These are phyloP conservation scores for Acridotheres tristis DNA, from an alignment of 2,797 vertebrate genomes.

Conservation along the genomic window DNA sequence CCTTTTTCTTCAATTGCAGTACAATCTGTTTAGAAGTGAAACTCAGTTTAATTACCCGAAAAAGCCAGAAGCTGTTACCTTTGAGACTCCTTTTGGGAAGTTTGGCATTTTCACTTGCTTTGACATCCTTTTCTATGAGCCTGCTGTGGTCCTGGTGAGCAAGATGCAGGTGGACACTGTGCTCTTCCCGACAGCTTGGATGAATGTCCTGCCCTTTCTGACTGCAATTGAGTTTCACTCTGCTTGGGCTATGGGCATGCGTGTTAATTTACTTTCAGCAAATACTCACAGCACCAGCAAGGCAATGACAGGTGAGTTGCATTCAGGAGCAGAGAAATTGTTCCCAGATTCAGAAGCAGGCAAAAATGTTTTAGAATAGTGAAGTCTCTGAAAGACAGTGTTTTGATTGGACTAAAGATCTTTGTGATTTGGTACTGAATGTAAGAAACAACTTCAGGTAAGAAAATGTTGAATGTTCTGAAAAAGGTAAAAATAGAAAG, in stretches of 20 bases:
- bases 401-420: neutral
- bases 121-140: slow-evolving; percentile 73
- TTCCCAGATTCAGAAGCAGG: neutral
- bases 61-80: slow-evolving; percentile 62
- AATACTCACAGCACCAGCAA: slow-evolving; percentile 51
- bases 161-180: slow-evolving; percentile 68
- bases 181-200: slow-evolving; percentile 67
- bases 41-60: slow-evolving; percentile 70
- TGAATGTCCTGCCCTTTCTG: slow-evolving; percentile 69
- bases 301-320: slow-evolving; percentile 71
- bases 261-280: slow-evolving; percentile 66
- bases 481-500: neutral
- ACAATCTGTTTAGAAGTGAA: slow-evolving; percentile 67
- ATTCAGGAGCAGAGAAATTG: neutral
- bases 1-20: slow-evolving; percentile 47
- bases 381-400: neutral
- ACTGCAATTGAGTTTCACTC: slow-evolving; percentile 73
- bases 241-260: slow-evolving; percentile 71
- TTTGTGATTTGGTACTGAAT: neutral
- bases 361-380: neutral
- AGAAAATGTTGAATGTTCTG: neutral
- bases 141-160: slow-evolving; percentile 50
- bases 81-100: slow-evolving; percentile 75
- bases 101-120: slow-evolving; percentile 79
- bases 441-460: neutral